Evolutionary conservation across 92 coral and sea anemone genomes (phyloP).

Genomic region (Isaurus tuberculatus): DNA sequence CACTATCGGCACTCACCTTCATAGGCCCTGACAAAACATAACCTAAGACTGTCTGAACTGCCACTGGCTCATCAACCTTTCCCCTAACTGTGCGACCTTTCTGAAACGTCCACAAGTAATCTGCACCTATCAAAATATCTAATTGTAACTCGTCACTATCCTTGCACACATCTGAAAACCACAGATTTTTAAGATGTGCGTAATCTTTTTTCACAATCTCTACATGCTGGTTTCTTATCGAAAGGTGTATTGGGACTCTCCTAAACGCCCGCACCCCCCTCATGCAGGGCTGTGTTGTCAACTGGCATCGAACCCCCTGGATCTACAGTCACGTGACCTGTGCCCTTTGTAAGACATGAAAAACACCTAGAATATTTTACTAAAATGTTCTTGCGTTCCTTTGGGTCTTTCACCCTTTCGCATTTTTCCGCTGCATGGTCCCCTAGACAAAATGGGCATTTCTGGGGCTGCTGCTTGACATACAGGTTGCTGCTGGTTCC

Average conservation of each 20-base stretch:
- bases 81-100: slow-evolving; percentile 47
- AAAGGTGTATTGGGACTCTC: slow-evolving; percentile 16
- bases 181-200: slow-evolving; percentile 29
- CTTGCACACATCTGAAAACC: slow-evolving; percentile 46
- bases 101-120: slow-evolving; percentile 35
- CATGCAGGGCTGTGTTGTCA: slow-evolving; percentile 2
- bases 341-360: neutral
- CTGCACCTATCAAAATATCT: slow-evolving; percentile 39
- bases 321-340: slow-evolving; percentile 26
- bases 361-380: slow-evolving; percentile 9
- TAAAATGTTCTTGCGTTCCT: slow-evolving; percentile 27
- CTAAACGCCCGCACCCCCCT: slow-evolving; percentile 13
- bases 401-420: neutral
- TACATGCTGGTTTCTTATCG: slow-evolving; percentile 38
- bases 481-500: neutral
- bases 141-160: slow-evolving; percentile 10
- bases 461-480: neutral
- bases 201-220: slow-evolving; percentile 39
- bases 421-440: neutral
- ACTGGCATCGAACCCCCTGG: slow-evolving; percentile 15
- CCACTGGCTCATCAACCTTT: slow-evolving; percentile 22
- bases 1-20: slow-evolving; percentile 27
- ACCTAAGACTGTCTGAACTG: slow-evolving; percentile 12
- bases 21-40: slow-evolving; percentile 15
- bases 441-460: neutral